Evolutionary conservation across 1,140 invertebrate genomes (phyloP).

Genomic region (Phenacoccus solenopsis): DNA sequence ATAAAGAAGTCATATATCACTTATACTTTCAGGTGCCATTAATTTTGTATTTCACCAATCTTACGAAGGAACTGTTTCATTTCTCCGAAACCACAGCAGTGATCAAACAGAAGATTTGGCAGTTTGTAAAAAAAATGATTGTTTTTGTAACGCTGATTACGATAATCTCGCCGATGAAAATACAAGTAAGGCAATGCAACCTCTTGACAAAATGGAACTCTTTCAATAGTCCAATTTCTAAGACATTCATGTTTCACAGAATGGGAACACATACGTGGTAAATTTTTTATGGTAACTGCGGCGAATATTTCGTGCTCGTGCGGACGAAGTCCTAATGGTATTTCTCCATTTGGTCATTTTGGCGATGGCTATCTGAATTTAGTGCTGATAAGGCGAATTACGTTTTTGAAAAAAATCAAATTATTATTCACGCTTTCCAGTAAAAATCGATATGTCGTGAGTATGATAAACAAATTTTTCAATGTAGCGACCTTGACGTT

Average conservation of each 20-base stretch:
- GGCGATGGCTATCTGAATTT: slow-evolving; percentile 71
- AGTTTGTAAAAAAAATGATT: not conserved
- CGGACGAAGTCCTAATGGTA: slow-evolving; percentile 55
- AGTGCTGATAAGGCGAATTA: slow-evolving; percentile 60
- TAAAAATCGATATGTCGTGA: slow-evolving; percentile 44
- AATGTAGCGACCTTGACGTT: too few species aligned
- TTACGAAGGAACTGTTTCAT: slow-evolving; percentile 5
- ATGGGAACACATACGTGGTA: slow-evolving; percentile 52
- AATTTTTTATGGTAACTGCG: slow-evolving; percentile 65
- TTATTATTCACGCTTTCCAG: slow-evolving; percentile 49
- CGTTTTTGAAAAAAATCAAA: slow-evolving; percentile 56
- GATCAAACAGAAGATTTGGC: not conserved
- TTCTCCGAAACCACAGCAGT: not conserved
- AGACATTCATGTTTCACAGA: slow-evolving; percentile 29
- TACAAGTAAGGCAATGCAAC: not conserved
- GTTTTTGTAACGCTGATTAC: not conserved
- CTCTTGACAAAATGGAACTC: too few species aligned
- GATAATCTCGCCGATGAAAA: not conserved
- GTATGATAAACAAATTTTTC: slow-evolving; percentile 27
- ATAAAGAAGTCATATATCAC: too few species aligned
- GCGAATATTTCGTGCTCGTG: slow-evolving; percentile 71
- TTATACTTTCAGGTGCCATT: slow-evolving; percentile 5
- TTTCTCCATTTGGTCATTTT: slow-evolving; percentile 64
- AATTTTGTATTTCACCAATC: not conserved
- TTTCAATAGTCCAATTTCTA: too few species aligned